Evolutionary conservation across 2,797 vertebrate species (phyloP), one percentile per base, ranked within the genome.

Genomic region (Poecilia gillii): DNA sequence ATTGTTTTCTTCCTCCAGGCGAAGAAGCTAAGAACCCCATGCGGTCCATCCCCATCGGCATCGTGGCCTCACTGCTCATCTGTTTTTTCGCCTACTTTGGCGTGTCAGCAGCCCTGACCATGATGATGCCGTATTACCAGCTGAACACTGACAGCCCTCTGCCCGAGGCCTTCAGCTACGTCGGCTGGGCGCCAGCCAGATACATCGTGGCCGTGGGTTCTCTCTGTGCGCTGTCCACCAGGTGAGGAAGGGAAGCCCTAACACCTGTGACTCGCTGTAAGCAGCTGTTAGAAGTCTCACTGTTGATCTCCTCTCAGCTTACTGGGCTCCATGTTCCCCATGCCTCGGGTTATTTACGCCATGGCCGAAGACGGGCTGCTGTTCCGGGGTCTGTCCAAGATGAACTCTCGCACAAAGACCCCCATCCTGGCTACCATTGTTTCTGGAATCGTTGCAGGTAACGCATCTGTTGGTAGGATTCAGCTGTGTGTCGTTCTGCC

Each of bases 251-350:
- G 3, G 1, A 12, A 20, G 46, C 25, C 13, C 23, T 59, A 1
- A 31, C 7, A 1, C 55, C 12, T 0, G 7, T 66, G 9, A 7
- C 3, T 36, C 25, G 8, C 6, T 5, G 73, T 31, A 13, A 53
- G 11, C 5, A 28, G 20, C 0, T 23, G 14, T 4, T 49, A 2
- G 20, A 53, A 76, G 20, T 43, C 23, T 84, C 68, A 88, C 75
- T 7, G 0, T 9, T 23, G 9, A 1, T 80, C 16, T 86, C 33
- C 16, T 72, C 62, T 41, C 79, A 99, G 98, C 85, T 96, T 99
- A 81, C 94, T 99, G 33, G 98, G 98, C 80, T 98, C 97, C 28
- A 99, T 99, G 97, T 99, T 99, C 85, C 98, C 98, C 13, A 99
- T 99, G 98, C 98, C 98, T 20, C 97, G 98, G 0, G 97, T 99